phyloP scores from a whole-genome alignment of 2,797 vertebrate genomes.

The Helarctos malayanus region DNA sequence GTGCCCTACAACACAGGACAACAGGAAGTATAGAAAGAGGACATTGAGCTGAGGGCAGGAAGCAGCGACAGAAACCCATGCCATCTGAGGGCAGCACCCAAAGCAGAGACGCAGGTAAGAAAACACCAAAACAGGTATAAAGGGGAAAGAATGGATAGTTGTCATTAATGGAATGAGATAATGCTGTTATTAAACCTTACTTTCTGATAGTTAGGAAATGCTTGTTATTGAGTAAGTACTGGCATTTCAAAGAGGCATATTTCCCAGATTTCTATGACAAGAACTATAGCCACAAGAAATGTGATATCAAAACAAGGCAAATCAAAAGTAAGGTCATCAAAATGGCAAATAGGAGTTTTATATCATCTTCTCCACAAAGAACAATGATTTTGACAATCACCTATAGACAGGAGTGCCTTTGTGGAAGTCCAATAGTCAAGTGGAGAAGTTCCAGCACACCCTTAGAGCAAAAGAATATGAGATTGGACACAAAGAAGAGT shows the following conservation, averaged over 20 bases:
- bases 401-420: neutral
- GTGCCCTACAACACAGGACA: neutral
- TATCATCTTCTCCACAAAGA: neutral
- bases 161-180: neutral
- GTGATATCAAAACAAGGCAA: neutral
- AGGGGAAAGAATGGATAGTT: neutral
- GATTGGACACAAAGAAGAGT: neutral
- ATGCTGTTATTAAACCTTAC: neutral
- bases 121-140: neutral
- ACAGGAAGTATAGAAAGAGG: neutral
- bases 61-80: neutral
- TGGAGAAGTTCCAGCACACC: neutral
- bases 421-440: neutral
- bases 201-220: neutral
- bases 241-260: neutral
- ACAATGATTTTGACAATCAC: neutral
- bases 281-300: neutral
- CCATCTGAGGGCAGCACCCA: neutral
- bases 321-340: neutral
- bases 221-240: neutral
- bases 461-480: neutral
- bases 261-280: constrained; percentile 17
- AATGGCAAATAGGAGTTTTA: neutral
- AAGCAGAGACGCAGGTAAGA: neutral
- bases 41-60: neutral